These are phyloP conservation scores for Prolemur simus DNA, from an alignment of 2,113 vertebrate genomes.

Conservation along the genomic window DNA sequence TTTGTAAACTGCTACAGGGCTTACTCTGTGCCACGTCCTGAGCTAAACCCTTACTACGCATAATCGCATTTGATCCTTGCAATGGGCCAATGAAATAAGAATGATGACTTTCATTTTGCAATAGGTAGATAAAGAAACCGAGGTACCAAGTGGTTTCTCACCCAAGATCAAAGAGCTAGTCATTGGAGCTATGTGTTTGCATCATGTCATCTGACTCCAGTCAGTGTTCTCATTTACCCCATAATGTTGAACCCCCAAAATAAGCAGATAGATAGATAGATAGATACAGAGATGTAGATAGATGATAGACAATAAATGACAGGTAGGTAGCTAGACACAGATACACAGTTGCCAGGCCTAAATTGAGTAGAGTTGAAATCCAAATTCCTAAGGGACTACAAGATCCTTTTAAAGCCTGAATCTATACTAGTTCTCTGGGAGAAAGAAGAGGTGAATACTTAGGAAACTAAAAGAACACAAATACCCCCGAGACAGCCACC, in stretches of 20 bases:
- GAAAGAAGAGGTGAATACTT: background rate
- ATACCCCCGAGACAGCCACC: background rate
- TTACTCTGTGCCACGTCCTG: background rate
- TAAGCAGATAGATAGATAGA: background rate
- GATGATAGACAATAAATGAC: too few species aligned
- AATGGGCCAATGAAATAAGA: background rate
- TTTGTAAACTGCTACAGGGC: background rate
- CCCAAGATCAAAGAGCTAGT: background rate
- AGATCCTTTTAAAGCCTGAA: background rate
- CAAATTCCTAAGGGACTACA: background rate
- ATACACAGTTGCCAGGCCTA: background rate
- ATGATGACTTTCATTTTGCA: background rate
- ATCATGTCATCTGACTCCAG: background rate
- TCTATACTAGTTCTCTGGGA: background rate
- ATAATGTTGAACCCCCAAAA: background rate
- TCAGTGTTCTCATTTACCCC: background rate
- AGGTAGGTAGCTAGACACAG: background rate
- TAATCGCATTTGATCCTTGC: background rate
- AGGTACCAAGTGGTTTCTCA: background rate
- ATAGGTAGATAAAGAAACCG: background rate
- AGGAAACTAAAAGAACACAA: background rate
- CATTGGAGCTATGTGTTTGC: background rate
- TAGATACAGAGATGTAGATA: background rate
- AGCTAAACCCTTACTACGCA: background rate
- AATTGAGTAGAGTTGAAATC: background rate